Evolutionary conservation across 2,113 vertebrate genomes (phyloP), one percentile per base, ranked within the genome.

Genomic region (Cyanoderma ruficeps): DNA sequence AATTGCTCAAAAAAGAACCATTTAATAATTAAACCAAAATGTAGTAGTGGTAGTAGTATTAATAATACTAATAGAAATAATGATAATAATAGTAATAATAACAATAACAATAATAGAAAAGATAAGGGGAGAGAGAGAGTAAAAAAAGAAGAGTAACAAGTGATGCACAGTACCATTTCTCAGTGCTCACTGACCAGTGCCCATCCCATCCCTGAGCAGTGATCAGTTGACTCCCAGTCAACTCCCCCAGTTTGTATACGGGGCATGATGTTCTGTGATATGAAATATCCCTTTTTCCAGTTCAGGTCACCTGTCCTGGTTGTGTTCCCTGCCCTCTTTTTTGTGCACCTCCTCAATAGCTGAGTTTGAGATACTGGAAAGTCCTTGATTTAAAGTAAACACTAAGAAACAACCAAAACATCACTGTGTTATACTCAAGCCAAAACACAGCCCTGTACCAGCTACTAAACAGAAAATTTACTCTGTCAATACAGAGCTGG

Each of bases 61-160:
- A n/a, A 1, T 28, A 27, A 0, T 33, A 17, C 2, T 17, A 35
- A 2, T 28, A n/a, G 0, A 33, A 57, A 4, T 28, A 46, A 3
- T 20, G 46, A 22, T 47, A 47, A 3, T 2, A 31, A 7, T 3
- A 33, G 17, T 7, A 49, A 21, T 21, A 9, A 11, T 6, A 71
- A 9, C 5, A 31, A 30, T 53, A 53, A 53, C 10, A 49, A n/a
- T 41, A 44, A 30, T 25, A 18, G 9, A 50, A 44, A 33, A 23
- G 0, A 33, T 23, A 27, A 37, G 7, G 24, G 17, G 9, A 7
- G 4, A 37, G 24, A 37, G 18, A 67, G 33, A 60, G 15, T 52
- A 31, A 25, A 68, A 67, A 67, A 18, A n/a, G n/a, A n/a, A n/a
- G n/a, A 55, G n/a, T 15, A 75, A 31, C 7, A 53, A 83, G n/a